phyloP scores from a whole-genome alignment of 2,797 vertebrate genomes.

The Momotus momota region DNA sequence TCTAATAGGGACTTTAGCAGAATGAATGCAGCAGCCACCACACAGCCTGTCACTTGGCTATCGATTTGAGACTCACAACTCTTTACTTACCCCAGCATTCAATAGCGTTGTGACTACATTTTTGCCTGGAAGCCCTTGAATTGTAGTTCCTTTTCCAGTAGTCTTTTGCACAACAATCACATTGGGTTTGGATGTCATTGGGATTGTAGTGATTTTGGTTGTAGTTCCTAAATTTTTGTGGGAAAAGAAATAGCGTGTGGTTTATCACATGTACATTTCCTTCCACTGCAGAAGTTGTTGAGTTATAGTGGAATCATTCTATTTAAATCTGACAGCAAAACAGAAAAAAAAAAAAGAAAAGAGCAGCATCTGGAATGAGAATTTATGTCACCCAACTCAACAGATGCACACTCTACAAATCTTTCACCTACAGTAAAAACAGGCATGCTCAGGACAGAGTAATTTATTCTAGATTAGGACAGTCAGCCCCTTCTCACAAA shows the following conservation, averaged over 20 bases:
- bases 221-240: slow-evolving; percentile 87
- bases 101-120: slow-evolving; percentile 96
- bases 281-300: fast-evolving
- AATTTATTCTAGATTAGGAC: background rate
- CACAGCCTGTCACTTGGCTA: background rate
- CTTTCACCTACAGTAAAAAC: background rate
- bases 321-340: background rate
- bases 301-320: background rate
- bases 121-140: slow-evolving; percentile 96
- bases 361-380: background rate
- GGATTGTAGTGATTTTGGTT: slow-evolving; percentile 99
- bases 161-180: slow-evolving; percentile 99
- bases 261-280: background rate
- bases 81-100: slow-evolving; percentile 91
- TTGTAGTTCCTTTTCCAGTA: slow-evolving; percentile 95
- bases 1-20: background rate
- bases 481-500: background rate
- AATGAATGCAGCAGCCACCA: slow-evolving; percentile 9
- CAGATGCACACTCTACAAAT: background rate
- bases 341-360: background rate
- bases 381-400: background rate
- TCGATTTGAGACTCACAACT: background rate
- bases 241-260: background rate
- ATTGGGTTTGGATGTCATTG: slow-evolving; percentile 98
- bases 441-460: background rate